Conservation (phyloP, 2,797 vertebrate genomes). For the Chromobotia macracanthus region DNA sequence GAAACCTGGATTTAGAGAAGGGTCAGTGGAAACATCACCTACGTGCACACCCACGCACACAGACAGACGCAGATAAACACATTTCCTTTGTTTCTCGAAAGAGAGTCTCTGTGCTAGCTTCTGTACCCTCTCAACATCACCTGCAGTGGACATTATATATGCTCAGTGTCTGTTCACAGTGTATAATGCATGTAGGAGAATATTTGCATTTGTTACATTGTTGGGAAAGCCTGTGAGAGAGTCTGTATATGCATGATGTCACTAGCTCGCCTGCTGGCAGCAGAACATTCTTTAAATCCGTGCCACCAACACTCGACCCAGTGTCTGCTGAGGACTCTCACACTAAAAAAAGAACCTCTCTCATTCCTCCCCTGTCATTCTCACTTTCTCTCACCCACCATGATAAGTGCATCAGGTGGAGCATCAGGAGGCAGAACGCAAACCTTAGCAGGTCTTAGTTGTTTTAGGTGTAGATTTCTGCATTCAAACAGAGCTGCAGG, state of each 20-base stretch:
- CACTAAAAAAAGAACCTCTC: slow-evolving; percentile 13
- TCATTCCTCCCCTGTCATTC: background rate
- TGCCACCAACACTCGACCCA: slow-evolving; percentile 1
- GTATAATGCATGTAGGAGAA: slow-evolving; percentile 38
- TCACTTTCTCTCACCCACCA: background rate
- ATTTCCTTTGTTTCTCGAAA: slow-evolving; percentile 22
- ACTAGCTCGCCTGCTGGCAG: slow-evolving; percentile 1
- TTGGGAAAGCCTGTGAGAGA: background rate
- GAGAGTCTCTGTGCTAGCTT: slow-evolving; percentile 16
- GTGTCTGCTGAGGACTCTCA: slow-evolving; percentile 9
- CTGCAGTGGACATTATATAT: slow-evolving; percentile 31
- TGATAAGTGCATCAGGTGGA: slow-evolving; percentile 23
- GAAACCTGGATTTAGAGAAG: slow-evolving; percentile 50
- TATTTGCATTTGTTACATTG: slow-evolving; percentile 27
- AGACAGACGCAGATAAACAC: background rate
- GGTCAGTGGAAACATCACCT: slow-evolving; percentile 39
- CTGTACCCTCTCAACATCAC: slow-evolving; percentile 14
- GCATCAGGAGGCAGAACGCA: background rate
- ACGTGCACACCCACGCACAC: background rate
- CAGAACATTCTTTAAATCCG: slow-evolving; percentile 5
- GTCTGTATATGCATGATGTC: slow-evolving; percentile 18
- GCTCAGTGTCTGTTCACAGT: slow-evolving; percentile 23
- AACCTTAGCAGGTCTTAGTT: slow-evolving; percentile 14
- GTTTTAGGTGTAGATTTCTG: slow-evolving; percentile 14
- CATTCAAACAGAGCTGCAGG: slow-evolving; percentile 23